Evolutionary conservation across 2,888 invertebrate genomes (phyloP).

Genomic region (Xanthorhoe spadicearia): DNA sequence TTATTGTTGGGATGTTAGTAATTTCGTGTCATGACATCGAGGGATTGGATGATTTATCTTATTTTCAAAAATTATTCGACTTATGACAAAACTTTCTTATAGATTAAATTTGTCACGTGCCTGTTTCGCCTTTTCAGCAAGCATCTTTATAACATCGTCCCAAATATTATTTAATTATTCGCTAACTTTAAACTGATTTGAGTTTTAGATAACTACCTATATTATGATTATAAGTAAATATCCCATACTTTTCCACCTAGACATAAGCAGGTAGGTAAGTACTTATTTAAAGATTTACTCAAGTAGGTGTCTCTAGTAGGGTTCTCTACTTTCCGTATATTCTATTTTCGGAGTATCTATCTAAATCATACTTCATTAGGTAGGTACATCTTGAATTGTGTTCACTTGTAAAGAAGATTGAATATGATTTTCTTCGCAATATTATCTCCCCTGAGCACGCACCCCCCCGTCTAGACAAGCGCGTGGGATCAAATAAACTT

Average conservation of each 20-base stretch:
- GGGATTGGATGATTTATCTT: background rate
- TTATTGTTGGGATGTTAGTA: slow-evolving; percentile 24
- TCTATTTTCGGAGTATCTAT: background rate
- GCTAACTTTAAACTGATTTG: too few species aligned
- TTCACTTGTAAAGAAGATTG: slow-evolving; percentile 57
- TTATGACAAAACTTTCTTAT: too few species aligned
- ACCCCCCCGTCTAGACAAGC: slow-evolving; percentile 79
- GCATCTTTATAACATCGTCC: too few species aligned
- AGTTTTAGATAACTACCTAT: too few species aligned
- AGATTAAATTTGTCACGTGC: too few species aligned
- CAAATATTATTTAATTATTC: too few species aligned
- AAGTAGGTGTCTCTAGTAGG: background rate
- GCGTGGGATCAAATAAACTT: slow-evolving; percentile 60
- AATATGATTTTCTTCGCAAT: slow-evolving; percentile 71
- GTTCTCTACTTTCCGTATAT: background rate
- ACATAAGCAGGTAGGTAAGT: too few species aligned
- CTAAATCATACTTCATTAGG: slow-evolving; percentile 9
- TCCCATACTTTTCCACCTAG: too few species aligned
- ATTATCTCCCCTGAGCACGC: slow-evolving; percentile 64
- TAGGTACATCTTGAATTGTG: slow-evolving; percentile 32
- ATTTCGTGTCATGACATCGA: slow-evolving; percentile 1
- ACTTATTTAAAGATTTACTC: background rate
- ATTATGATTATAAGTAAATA: too few species aligned
- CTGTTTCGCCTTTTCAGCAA: too few species aligned
- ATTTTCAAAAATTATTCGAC: too few species aligned